Conservation (phyloP, 2,888 invertebrate genomes). For the Perithous albicinctus region DNA sequence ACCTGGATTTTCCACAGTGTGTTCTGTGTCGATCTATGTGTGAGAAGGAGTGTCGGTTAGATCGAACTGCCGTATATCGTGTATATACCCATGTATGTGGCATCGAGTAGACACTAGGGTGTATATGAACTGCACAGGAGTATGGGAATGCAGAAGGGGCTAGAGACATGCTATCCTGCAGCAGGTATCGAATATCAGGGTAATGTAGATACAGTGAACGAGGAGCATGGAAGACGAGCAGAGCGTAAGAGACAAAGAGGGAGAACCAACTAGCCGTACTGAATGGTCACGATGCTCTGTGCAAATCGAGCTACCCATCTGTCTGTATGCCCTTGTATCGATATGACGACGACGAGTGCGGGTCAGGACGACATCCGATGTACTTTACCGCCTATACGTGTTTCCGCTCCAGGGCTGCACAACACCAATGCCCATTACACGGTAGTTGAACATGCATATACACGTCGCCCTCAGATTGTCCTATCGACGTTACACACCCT, state of each 20-base stretch:
- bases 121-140: conserved; percentile 4
- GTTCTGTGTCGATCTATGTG: not conserved
- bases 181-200: conserved; percentile 62
- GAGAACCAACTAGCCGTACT: conserved; percentile 50
- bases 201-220: conserved; percentile 40
- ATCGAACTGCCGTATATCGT: conserved; percentile 16
- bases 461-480: not conserved
- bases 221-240: conserved; percentile 28
- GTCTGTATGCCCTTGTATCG: conserved; percentile 25
- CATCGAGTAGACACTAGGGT: not conserved
- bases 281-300: conserved; percentile 49
- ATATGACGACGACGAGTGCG: conserved; percentile 41
- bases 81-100: conserved; percentile 3
- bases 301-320: conserved; percentile 39
- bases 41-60: not conserved
- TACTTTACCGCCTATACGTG: conserved; percentile 14
- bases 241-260: conserved; percentile 29
- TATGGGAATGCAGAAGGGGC: conserved; percentile 36
- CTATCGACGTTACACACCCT: conserved; percentile 36
- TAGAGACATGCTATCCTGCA: conserved; percentile 33
- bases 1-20: conserved; percentile 33
- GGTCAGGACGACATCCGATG: conserved; percentile 27
- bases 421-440: conserved; percentile 30
- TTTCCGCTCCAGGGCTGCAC: not conserved
- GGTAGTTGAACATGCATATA: conserved; percentile 21